Evolutionary conservation across 2,888 invertebrate species (phyloP).

Genomic region (Biston stratarius): DNA sequence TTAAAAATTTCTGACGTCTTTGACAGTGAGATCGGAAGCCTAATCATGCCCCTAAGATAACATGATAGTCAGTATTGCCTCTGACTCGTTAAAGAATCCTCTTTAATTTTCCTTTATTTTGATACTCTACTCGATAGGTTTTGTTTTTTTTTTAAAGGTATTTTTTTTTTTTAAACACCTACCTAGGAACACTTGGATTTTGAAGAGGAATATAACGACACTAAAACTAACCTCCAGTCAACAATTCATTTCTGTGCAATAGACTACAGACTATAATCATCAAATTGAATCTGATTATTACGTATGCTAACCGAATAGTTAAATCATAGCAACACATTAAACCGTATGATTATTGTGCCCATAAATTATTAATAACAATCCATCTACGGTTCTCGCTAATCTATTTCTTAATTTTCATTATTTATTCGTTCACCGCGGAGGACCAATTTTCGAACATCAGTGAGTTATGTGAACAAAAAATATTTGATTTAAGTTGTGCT

Average conservation of each 20-base stretch:
- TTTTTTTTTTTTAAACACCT: too few relatives aligned
- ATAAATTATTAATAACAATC: constrained; percentile 60
- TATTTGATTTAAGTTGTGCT: constrained; percentile 37
- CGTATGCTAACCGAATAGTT: constrained; percentile 49
- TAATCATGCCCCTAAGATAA: too few relatives aligned
- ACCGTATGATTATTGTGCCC: constrained; percentile 50
- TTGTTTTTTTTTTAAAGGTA: too few relatives aligned
- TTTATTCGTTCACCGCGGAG: constrained; percentile 54
- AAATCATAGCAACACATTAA: constrained; percentile 46
- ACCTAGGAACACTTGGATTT: too few relatives aligned
- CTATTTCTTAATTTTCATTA: constrained; percentile 59
- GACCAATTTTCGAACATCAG: constrained; percentile 53
- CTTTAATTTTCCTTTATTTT: too few relatives aligned
- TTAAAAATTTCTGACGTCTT: too few relatives aligned
- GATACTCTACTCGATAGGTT: too few relatives aligned
- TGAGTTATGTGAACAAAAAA: constrained; percentile 57
- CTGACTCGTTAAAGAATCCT: too few relatives aligned
- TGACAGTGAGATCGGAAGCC: too few relatives aligned
- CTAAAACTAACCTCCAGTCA: constrained; percentile 13
- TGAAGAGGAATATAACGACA: too few relatives aligned
- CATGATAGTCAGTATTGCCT: too few relatives aligned
- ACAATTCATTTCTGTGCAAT: constrained; percentile 12
- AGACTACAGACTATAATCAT: constrained; percentile 9
- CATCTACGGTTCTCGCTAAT: constrained; percentile 45
- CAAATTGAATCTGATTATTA: constrained; percentile 48